These are phyloP conservation scores for Eulemur rubriventer DNA, from an alignment of 2,797 vertebrate species.

Conservation along the genomic window DNA sequence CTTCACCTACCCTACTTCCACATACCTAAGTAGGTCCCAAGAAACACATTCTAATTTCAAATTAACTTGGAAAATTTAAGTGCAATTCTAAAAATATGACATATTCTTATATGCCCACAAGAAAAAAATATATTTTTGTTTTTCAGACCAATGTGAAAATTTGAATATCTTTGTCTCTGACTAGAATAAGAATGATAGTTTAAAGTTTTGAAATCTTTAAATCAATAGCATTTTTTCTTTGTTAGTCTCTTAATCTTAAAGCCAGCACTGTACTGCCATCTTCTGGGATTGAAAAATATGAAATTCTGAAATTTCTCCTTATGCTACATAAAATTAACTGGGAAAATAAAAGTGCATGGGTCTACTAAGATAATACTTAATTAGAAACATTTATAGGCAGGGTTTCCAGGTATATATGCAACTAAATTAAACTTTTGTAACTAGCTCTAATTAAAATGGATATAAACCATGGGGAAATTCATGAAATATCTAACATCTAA, in stretches of 20 bases:
- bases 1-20: not conserved
- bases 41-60: not conserved
- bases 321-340: not conserved
- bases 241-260: conserved; percentile 46
- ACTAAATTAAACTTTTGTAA: not conserved
- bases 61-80: not conserved
- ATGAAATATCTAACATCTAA: conserved; percentile 20
- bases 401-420: not conserved
- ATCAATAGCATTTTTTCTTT: not conserved
- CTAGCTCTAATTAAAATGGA: not conserved
- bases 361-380: not conserved
- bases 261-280: conserved; percentile 83
- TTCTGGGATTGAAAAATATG: conserved; percentile 78
- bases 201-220: not conserved
- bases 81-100: not conserved
- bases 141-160: not conserved
- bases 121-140: not conserved
- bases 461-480: not conserved
- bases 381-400: not conserved
- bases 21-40: not conserved
- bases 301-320: conserved; percentile 17
- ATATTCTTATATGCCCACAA: not conserved
- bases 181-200: not conserved
- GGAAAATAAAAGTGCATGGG: not conserved
- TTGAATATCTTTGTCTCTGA: not conserved